phyloP scores from a whole-genome alignment of 2,113 vertebrate genomes.

The Pelvicachromis taeniatus region DNA sequence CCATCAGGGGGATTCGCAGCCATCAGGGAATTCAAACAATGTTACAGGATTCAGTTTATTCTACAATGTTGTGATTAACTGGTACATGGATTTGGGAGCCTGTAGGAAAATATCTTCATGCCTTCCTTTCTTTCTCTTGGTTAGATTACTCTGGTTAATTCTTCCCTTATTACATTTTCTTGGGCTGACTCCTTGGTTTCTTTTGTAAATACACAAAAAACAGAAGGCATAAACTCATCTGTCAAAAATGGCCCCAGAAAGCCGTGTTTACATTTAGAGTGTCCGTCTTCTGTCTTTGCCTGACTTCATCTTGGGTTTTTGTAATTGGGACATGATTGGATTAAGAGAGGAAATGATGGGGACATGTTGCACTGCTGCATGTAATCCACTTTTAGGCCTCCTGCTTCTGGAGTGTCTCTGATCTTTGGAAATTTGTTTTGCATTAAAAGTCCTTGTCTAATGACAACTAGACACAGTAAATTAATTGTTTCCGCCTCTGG shows the following conservation, averaged over 20 bases:
- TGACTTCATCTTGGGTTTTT: conserved; percentile 45
- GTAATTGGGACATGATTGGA: conserved; percentile 62
- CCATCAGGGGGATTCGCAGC: background rate
- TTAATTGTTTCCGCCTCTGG: background rate
- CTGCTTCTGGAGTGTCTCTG: conserved; percentile 26
- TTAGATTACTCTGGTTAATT: background rate
- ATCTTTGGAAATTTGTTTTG: conserved; percentile 15
- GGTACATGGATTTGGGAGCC: background rate
- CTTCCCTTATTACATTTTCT: background rate
- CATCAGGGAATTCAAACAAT: background rate
- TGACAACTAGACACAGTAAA: background rate
- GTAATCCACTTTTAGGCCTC: conserved; percentile 49
- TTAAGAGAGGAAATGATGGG: conserved; percentile 55
- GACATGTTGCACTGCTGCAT: conserved; percentile 18
- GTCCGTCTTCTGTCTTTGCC: conserved; percentile 7
- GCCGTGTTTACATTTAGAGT: conserved; percentile 8
- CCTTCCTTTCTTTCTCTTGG: background rate
- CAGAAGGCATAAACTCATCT: conserved; percentile 14
- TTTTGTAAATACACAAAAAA: background rate
- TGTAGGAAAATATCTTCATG: background rate
- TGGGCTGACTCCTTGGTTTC: background rate
- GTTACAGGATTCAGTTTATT: background rate
- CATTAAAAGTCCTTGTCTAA: conserved; percentile 3
- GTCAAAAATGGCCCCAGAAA: background rate
- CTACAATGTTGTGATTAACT: background rate